Conservation (phyloP, 2,888 invertebrate genomes). For the Lithophane socia region DNA sequence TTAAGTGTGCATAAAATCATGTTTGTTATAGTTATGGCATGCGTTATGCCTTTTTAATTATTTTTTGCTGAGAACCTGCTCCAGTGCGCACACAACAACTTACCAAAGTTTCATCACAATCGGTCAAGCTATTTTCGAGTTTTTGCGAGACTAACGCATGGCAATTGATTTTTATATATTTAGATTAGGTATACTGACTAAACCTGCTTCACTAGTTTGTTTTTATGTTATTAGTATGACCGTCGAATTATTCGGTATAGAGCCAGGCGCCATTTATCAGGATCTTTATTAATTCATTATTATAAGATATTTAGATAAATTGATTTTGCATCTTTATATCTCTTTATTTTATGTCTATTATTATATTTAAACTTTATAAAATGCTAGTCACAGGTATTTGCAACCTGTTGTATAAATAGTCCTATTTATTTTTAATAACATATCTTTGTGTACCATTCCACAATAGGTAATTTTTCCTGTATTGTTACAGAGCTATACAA, state of each 20-base stretch:
- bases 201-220: constrained; percentile 14
- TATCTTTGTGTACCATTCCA: neutral
- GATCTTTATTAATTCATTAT: neutral
- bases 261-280: neutral
- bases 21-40: neutral
- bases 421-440: constrained; percentile 9
- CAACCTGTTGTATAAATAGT: neutral
- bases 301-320: neutral
- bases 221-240: constrained; percentile 7
- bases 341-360: too few species aligned
- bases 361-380: neutral
- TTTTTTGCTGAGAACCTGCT: too few species aligned
- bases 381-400: neutral
- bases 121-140: too few species aligned
- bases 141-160: too few species aligned
- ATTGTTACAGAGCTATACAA: constrained; percentile 93
- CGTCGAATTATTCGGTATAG: neutral
- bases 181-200: neutral
- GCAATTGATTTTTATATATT: too few species aligned
- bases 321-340: neutral
- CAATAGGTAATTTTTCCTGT: constrained; percentile 15
- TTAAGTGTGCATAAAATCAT: neutral
- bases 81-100: too few species aligned
- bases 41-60: too few species aligned
- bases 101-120: too few species aligned